These are phyloP conservation scores for Daubentonia madagascariensis DNA, from an alignment of 2,113 vertebrate species.

Conservation along the genomic window DNA sequence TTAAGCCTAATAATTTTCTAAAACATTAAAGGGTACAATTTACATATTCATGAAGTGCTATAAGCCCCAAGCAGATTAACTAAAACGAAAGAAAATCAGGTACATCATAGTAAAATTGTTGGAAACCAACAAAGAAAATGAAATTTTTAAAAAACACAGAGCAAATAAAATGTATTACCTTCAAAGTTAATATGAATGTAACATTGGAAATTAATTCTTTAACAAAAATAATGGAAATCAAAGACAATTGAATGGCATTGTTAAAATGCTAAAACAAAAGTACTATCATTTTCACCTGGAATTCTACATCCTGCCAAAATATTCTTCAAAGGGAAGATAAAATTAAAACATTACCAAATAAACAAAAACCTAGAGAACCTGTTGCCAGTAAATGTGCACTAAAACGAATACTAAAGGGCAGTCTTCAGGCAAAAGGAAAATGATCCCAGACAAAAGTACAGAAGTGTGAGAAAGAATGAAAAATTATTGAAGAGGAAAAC, in stretches of 20 bases:
- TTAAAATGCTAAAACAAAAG: neutral
- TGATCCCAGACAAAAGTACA: neutral
- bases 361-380: neutral
- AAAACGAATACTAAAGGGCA: neutral
- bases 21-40: neutral
- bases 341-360: neutral
- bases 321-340: neutral
- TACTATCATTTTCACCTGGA: neutral
- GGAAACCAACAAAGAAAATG: neutral
- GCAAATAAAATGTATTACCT: neutral
- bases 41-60: neutral
- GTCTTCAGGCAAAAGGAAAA: neutral
- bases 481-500: neutral
- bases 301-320: neutral
- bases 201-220: neutral
- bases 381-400: neutral
- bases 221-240: neutral
- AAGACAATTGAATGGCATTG: neutral
- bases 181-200: neutral
- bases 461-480: neutral
- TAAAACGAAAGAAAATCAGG: neutral
- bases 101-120: neutral
- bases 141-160: neutral
- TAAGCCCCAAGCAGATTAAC: neutral
- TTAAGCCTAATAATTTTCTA: neutral